Evolutionary conservation across 1,140 invertebrate genomes (phyloP).

Genomic region (Dendroctonus valens): DNA sequence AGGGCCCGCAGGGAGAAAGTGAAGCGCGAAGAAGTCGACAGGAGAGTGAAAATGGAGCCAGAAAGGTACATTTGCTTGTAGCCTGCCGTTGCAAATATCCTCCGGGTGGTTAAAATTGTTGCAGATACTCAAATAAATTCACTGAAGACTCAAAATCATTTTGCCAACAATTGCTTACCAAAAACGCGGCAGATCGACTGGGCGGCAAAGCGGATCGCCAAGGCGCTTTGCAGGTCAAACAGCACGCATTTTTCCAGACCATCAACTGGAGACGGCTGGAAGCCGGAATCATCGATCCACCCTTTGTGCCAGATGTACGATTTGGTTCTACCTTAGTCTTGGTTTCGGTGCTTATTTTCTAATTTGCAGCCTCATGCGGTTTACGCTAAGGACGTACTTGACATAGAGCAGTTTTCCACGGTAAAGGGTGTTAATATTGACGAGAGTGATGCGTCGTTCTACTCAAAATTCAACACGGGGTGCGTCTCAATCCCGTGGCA

Average conservation of each 20-base stretch:
- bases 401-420: constrained; percentile 99
- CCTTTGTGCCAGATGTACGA: constrained; percentile 94
- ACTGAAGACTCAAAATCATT: constrained; percentile 89
- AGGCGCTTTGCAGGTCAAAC: constrained; percentile 85
- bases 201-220: constrained; percentile 81
- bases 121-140: constrained; percentile 91
- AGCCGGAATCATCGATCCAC: constrained; percentile 92
- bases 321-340: neutral
- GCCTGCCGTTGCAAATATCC: neutral
- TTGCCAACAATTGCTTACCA: constrained; percentile 87
- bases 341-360: neutral
- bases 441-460: constrained; percentile 95
- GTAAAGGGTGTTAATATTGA: constrained; percentile 99
- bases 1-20: constrained; percentile 82
- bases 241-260: constrained; percentile 86
- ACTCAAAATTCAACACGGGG: constrained; percentile 99
- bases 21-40: constrained; percentile 95
- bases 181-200: constrained; percentile 78
- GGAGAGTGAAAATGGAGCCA: constrained; percentile 78
- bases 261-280: constrained; percentile 96
- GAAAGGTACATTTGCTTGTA: constrained; percentile 59
- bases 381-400: constrained; percentile 98
- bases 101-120: neutral
- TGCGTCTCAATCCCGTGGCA: constrained; percentile 99
- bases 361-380: constrained; percentile 89